Base-by-base conservation (phyloP, 2,113 vertebrate species). In the Hyperopisus bebe region DNA sequence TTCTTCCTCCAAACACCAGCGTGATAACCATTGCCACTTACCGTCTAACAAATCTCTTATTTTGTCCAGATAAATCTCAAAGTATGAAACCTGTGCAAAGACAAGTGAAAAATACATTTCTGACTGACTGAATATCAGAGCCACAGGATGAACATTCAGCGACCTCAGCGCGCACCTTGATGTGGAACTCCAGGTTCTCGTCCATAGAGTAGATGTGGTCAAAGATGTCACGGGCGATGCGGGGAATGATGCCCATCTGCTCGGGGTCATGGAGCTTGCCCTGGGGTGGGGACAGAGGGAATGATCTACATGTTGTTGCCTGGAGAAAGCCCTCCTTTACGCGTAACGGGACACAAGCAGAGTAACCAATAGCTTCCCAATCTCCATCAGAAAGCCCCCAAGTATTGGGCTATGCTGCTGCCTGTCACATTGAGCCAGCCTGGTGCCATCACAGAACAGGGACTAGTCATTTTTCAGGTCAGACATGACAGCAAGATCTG, bases 121-220 rank as follows among this genome's bases (percentile, higher is more conserved):
- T 87, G 17, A 55, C 19, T 35, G n/a, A 50, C n/a, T 31, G 27
- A 27, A 39, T 7, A 1, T 19, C 15, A 87, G 31, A 86, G 27
- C 0, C 27, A 51, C 5, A 27, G 7, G 50, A 8, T 19, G 21
- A 55, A 46, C 19, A 77, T 51, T 31, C 5, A n/a, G 31, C 17
- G 8, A 47, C 24, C 4, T 5, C 35, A 27, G 70, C 58, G 19
- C 24, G 83, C 58, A 98, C 98, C 97, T 99, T 98, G 90, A 99
- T 98, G 88, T 99, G 98, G 91, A 99, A 98, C 94, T 98, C 98
- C 77, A 98, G 94, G 94, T 99, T 99, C 94, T 98, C 97, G n/a
- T 99, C 97, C 97, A 98, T 98, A 92, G 97, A 98, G 94, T 98
- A 99, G 94, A 99, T 98, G 92, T 98, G 98, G 94, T 98, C 96